Base-by-base conservation (phyloP, 2,888 invertebrate species). In the Phalera bucephala region DNA sequence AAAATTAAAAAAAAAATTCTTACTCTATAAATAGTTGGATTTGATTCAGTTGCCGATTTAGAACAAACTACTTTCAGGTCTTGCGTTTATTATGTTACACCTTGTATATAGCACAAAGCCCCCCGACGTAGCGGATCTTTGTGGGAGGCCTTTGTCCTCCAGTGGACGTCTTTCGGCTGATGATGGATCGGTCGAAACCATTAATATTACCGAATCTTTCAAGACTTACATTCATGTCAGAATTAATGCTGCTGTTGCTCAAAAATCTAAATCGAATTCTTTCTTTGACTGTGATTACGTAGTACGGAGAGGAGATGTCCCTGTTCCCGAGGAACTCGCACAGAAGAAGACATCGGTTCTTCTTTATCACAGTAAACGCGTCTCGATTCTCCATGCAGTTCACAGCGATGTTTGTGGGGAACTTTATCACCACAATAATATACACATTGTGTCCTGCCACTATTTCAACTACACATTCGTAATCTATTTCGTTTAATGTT, bases 221-320 rank as follows among this genome's bases (percentile, higher is more conserved):
- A 17, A 5, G 3, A 17, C 77, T 71, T 48, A 86, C 88, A 21
- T 77, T 72, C 40, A 87, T 72, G 42, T 85, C 83, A 1, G 70
- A 39, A 48, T 87, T 88, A 13, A 86, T 67, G 39, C 83, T 86
- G 66, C 81, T 86, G 36, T 88, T 87, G 45, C 83, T 83, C 17
- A 78, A 37, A 35, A 82, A 88, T 15, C 70, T 62, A 17, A 88
- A 79, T 4, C 75, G 60, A 3, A 86, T 45, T 28, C 71, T 69
- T 6, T 67, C 65, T 30, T 28, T 60, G 1, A 77, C 64, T 1
- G 68, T 59, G 8, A 74, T 53, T 1, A 72, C 65, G 33, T 69
- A 80, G 37, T 82, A 82, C 0, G 60, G 55, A 0, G 77, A 64
- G 0, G 42, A 12, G 1, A 50, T 17, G 14, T 67, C 62, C 2